Evolutionary conservation across 2,797 vertebrate genomes (phyloP), one percentile per base, ranked within the genome.

Genomic region (Oreonectes daqikongensis): DNA sequence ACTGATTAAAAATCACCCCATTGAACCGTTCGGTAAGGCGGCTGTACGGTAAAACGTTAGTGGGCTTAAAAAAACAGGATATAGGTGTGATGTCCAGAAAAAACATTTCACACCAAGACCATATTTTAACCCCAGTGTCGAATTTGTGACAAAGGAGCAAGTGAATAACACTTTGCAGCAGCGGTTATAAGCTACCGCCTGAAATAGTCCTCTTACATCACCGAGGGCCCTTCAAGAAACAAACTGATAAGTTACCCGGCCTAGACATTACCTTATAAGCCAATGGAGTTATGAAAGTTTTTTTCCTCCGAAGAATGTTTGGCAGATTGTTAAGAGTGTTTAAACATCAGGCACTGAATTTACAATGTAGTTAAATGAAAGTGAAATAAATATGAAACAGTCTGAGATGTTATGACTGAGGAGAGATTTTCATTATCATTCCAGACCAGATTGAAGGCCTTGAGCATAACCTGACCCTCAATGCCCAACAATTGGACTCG

Each of bases 391-490:
- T 15, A 40, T 42, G 1, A 75, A 59, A 67, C 15, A 5, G n/a
- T 68, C 18, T 24, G 10, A 42, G 48, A 67, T 28, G 14, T 28
- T 74, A 46, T 50, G 24, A 75, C 20, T 66, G 9, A 65, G 14
- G 42, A 53, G 7, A 61, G 7, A 12, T 63, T 75, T 20, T 81
- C 24, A 26, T 46, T 67, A 22, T 71, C 17, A 15, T 82, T 84
- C 26, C 80, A 93, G 92, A 91, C 0, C 24, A 55, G 0, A 84
- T 89, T 1, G 90, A 91, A 5, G 8, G 1, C 11, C 85, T 91
- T 81, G 42, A 89, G 78, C 80, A 85, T 72, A 93, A 93, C 82
- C 28, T 93, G 85, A 91, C 91, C 9, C 83, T 87, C 84, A 80
- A 64, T 0, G 2, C 6, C 69, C 87, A 82, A 4, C 59, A 75